These are phyloP conservation scores for Otolemur garnettii DNA, from an alignment of 2,113 vertebrate genomes.

Conservation along the genomic window DNA sequence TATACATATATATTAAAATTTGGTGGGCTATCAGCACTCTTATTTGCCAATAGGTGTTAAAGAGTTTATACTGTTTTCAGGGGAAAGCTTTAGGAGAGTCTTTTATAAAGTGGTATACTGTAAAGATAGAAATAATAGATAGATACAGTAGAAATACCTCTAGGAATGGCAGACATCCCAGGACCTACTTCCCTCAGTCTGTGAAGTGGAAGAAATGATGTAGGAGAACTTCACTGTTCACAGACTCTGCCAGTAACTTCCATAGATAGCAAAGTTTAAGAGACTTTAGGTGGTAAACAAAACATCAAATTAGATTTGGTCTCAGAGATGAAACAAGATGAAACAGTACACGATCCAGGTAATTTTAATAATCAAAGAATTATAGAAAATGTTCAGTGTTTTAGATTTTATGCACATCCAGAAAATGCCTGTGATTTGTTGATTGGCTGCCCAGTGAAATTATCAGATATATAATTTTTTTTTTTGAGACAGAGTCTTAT, in stretches of 20 bases:
- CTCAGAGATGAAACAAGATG: not conserved
- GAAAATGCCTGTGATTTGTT: not conserved
- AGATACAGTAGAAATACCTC: not conserved
- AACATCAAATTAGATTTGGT: not conserved
- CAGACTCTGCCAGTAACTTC: not conserved
- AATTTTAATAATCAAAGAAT: constrained; percentile 34
- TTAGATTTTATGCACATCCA: not conserved
- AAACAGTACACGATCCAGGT: not conserved
- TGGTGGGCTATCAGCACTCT: not conserved
- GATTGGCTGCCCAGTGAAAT: not conserved
- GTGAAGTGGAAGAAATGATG: not conserved
- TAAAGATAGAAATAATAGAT: not conserved
- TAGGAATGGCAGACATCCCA: not conserved
- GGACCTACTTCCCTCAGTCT: not conserved
- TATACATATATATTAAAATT: not conserved
- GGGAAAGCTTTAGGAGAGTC: not conserved
- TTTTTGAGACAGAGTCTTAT: no score
- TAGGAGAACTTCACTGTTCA: not conserved
- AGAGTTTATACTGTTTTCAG: not conserved
- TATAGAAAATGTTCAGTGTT: not conserved
- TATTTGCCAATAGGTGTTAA: not conserved
- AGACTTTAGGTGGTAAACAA: constrained; percentile 10
- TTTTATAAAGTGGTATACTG: not conserved
- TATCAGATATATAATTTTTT: not conserved
- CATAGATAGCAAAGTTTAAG: not conserved